Evolutionary conservation across 2,888 invertebrate genomes (phyloP).

Genomic region (Heteropelma amictum): DNA sequence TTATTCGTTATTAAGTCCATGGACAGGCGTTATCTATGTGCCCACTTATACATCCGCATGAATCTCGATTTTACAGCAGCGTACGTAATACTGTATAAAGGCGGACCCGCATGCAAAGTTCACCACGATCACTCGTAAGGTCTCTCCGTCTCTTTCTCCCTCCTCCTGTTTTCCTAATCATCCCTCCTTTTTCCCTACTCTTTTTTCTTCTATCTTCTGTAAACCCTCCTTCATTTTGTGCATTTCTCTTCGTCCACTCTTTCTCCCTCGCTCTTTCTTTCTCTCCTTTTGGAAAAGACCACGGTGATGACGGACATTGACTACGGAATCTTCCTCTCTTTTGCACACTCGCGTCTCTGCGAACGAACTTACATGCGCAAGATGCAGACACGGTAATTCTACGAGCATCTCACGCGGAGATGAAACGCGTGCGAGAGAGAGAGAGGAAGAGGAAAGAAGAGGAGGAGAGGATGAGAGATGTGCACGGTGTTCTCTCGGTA

Average conservation of each 20-base stretch:
- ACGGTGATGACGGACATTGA: constrained; percentile 44
- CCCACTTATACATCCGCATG: not conserved
- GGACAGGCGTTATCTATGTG: constrained; percentile 18
- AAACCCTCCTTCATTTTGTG: constrained; percentile 14
- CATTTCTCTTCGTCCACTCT: constrained; percentile 48
- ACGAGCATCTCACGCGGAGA: constrained; percentile 32
- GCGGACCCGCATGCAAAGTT: constrained; percentile 42
- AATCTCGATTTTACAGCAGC: constrained; percentile 11
- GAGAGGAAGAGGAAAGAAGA: not conserved
- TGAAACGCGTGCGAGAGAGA: not conserved
- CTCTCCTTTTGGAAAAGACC: constrained; percentile 39
- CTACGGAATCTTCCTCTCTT: constrained; percentile 11
- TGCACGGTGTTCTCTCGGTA: constrained; percentile 28
- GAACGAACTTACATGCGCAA: constrained; percentile 7
- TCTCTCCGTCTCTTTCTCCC: constrained; percentile 15
- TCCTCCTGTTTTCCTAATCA: constrained; percentile 36
- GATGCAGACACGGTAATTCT: constrained; percentile 11
- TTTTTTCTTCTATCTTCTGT: constrained; percentile 28
- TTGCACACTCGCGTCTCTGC: not conserved
- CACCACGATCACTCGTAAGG: constrained; percentile 30
- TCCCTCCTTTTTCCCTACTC: constrained; percentile 12
- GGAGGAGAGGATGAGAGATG: not conserved
- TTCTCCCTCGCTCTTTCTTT: constrained; percentile 18
- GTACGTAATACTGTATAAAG: constrained; percentile 33
- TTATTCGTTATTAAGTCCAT: not conserved